These are phyloP conservation scores for Nycteola revayana DNA, from an alignment of 2,888 invertebrate genomes.

Conservation along the genomic window DNA sequence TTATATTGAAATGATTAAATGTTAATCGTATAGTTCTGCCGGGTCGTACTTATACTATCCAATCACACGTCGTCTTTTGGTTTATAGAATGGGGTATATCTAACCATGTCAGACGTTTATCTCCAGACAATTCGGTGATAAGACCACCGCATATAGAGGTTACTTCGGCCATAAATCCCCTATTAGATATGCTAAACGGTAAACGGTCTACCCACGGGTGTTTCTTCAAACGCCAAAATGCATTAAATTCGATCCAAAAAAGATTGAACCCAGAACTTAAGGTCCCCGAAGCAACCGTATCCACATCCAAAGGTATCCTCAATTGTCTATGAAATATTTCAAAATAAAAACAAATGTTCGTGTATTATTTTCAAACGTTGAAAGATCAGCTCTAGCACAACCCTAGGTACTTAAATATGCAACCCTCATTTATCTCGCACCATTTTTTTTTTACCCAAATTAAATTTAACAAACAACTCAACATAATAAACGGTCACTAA, in stretches of 20 bases:
- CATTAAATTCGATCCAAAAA: no score
- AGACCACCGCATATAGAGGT: constrained; percentile 87
- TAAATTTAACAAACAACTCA: constrained; percentile 2
- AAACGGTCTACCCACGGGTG: no score
- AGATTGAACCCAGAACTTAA: no score
- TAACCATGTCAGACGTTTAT: constrained; percentile 55
- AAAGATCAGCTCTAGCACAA: no score
- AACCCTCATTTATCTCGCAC: background rate
- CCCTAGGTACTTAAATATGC: no score
- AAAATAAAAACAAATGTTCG: no score
- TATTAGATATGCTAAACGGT: constrained; percentile 79
- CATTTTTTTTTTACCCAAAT: background rate
- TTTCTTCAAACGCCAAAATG: no score
- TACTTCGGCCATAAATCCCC: constrained; percentile 86
- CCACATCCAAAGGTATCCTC: no score
- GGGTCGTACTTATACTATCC: constrained; percentile 87
- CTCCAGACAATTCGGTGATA: constrained; percentile 80
- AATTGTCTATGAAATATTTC: no score
- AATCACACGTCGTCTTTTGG: constrained; percentile 79
- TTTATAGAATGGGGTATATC: constrained; percentile 26
- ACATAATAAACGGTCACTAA: constrained; percentile 7
- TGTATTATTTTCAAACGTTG: no score
- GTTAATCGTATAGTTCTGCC: constrained; percentile 87
- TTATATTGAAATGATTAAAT: constrained; percentile 84
- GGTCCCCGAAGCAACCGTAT: no score